phyloP scores from a whole-genome alignment of 2,888 invertebrate species.

The Lycophotia porphyrea region DNA sequence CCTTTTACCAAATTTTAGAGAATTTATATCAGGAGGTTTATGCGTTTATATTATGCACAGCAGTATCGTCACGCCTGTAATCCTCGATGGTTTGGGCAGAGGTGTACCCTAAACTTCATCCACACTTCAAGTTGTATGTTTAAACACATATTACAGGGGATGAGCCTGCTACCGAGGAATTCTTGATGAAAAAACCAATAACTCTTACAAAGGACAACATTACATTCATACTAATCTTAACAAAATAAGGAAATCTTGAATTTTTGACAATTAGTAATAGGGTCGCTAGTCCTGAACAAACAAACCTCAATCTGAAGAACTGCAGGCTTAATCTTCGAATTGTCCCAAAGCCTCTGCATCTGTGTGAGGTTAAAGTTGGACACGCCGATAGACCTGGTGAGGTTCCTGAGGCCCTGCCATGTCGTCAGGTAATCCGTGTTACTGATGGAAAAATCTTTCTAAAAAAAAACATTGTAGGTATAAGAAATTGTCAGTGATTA shows the following conservation, averaged over 20 bases:
- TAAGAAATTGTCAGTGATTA: not conserved
- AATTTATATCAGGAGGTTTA: not conserved
- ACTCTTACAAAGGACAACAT: not conserved
- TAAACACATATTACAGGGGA: not conserved
- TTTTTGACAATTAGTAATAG: not conserved
- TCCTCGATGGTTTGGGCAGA: not conserved
- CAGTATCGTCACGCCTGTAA: not conserved
- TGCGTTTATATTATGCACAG: not conserved
- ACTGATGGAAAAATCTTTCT: conserved; percentile 87
- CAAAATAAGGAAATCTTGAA: not conserved
- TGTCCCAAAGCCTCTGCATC: conserved; percentile 92
- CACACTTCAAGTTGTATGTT: not conserved
- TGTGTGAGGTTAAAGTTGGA: conserved; percentile 97
- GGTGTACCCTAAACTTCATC: not conserved
- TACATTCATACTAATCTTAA: not conserved
- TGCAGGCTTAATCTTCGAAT: conserved; percentile 92
- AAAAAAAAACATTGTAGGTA: not conserved
- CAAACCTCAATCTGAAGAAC: conserved; percentile 91
- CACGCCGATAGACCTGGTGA: conserved; percentile 94
- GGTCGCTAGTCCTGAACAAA: conserved; percentile 61
- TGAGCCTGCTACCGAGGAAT: not conserved
- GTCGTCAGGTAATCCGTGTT: conserved; percentile 94
- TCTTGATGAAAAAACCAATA: not conserved
- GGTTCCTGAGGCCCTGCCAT: conserved; percentile 94
- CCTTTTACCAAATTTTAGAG: not conserved